Conservation (phyloP, 1,140 invertebrate genomes). For the Bombus ignitus region DNA sequence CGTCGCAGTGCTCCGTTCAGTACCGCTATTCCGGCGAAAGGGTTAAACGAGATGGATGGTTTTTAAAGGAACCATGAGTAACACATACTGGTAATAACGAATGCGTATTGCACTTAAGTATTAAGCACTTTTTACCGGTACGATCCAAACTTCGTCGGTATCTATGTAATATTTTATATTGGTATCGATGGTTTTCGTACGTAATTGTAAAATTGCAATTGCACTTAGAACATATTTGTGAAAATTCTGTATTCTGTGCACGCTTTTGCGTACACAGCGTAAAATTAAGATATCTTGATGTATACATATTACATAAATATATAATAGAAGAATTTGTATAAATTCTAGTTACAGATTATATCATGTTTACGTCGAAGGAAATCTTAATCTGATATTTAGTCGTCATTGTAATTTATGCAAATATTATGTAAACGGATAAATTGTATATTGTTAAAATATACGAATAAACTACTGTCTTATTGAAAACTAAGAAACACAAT, state of each 20-base stretch:
- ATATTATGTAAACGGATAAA: not conserved
- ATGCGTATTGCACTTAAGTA: not conserved
- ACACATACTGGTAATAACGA: not conserved
- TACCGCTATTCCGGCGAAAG: too few relatives aligned
- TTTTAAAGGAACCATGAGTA: not conserved
- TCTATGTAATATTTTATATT: not conserved
- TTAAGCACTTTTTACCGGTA: not conserved
- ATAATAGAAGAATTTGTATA: not conserved
- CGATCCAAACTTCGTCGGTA: not conserved
- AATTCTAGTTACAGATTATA: not conserved
- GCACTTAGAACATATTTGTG: not conserved
- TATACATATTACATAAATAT: not conserved
- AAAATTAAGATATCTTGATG: not conserved
- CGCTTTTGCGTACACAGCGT: too few relatives aligned
- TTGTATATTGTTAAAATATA: not conserved
- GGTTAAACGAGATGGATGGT: not conserved
- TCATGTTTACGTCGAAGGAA: not conserved
- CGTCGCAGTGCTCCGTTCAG: too few relatives aligned
- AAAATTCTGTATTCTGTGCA: not conserved
- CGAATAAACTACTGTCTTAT: not conserved
- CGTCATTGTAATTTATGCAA: slow-evolving; percentile 1
- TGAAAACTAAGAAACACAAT: not conserved
- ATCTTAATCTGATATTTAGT: not conserved
- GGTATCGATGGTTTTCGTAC: not conserved
- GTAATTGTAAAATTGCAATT: not conserved